Base-by-base conservation (phyloP, 2,797 vertebrate genomes). In the Lacerta agilis region DNA sequence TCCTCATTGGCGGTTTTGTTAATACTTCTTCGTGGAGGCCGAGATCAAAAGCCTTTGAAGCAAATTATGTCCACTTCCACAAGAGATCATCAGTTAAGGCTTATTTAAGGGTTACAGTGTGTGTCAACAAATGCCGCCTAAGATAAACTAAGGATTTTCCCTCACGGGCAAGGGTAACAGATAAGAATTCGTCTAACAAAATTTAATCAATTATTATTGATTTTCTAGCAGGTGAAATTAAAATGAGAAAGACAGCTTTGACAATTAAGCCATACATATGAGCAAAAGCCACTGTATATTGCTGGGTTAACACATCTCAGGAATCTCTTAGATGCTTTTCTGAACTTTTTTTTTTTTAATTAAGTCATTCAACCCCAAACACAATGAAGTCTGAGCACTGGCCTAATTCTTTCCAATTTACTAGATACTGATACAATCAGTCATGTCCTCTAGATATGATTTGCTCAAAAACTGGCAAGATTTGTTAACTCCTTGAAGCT, bases 221-320 rank as follows among this genome's bases (percentile, higher is more conserved):
- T 82, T 87, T 93, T 90, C 66, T 55, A 92, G 85, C 43, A 94
- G 87, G 55, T 80, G 33, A 43, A 91, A 61, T 90, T 89, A 86
- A 93, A 95, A 91, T 11, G 66, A 91, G 92, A 88, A 86, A 85
- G 85, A 85, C 25, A 91, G 67, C 45, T 79, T 82, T 29, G 93
- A 88, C 80, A 92, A 72, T 43, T 73, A 87, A 91, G 36, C 79
- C 72, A 86, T 67, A 85, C 61, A 27, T 49, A 88, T 38, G 64
- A 69, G 43, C 3, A 25, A 82, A 82, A 87, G 45, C 17, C 41
- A 66, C 55, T 61, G 45, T 4, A 36, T 1, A 69, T 87, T 29
- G 41, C 25, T 29, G 36, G 78, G 41, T 83, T 67, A 77, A 55
- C 25, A 88, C 18, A 66, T 10, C 49, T 80, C 8, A 75, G 38